These are phyloP conservation scores for Drosophila flavopinicola DNA, from an alignment of 2,888 invertebrate species.

Conservation along the genomic window DNA sequence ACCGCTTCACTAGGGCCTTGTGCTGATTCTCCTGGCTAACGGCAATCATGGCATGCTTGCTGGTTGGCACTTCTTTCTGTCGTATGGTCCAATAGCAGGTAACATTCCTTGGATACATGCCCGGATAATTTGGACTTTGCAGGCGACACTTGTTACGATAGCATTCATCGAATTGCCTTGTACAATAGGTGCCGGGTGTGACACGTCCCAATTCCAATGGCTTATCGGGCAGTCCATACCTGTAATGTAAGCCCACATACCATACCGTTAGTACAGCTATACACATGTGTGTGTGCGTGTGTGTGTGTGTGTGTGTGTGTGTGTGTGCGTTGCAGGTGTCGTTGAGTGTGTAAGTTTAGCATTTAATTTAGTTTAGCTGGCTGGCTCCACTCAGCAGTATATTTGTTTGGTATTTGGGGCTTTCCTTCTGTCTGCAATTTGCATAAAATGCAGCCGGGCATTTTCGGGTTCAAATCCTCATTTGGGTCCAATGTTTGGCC, in stretches of 20 bases:
- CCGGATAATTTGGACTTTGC: slow-evolving; percentile 96
- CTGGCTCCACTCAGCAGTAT: slow-evolving; percentile 37
- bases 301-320: not conserved
- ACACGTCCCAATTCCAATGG: slow-evolving; percentile 93
- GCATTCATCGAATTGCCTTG: slow-evolving; percentile 93
- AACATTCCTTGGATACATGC: slow-evolving; percentile 92
- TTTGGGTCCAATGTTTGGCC: slow-evolving; percentile 35
- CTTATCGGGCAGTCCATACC: slow-evolving; percentile 90
- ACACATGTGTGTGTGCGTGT: not conserved
- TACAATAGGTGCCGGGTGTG: slow-evolving; percentile 93
- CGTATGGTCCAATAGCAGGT: slow-evolving; percentile 95
- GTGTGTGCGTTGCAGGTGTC: slow-evolving; percentile 11
- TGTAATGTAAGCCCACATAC: slow-evolving; percentile 47
- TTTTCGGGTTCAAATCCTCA: slow-evolving; percentile 36
- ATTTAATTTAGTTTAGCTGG: slow-evolving; percentile 56
- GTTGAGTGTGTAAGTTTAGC: slow-evolving; percentile 35
- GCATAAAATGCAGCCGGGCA: slow-evolving; percentile 69
- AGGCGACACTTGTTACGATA: slow-evolving; percentile 93
- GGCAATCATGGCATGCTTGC: slow-evolving; percentile 96
- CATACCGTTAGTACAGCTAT: slow-evolving; percentile 21
- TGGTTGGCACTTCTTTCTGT: slow-evolving; percentile 93
- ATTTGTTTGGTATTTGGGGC: slow-evolving; percentile 54
- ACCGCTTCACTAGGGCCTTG: slow-evolving; percentile 84
- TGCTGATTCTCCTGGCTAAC: slow-evolving; percentile 91
- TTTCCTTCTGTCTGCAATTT: slow-evolving; percentile 53